phyloP scores from a whole-genome alignment of 2,797 vertebrate species.

The Psittacula echo region DNA sequence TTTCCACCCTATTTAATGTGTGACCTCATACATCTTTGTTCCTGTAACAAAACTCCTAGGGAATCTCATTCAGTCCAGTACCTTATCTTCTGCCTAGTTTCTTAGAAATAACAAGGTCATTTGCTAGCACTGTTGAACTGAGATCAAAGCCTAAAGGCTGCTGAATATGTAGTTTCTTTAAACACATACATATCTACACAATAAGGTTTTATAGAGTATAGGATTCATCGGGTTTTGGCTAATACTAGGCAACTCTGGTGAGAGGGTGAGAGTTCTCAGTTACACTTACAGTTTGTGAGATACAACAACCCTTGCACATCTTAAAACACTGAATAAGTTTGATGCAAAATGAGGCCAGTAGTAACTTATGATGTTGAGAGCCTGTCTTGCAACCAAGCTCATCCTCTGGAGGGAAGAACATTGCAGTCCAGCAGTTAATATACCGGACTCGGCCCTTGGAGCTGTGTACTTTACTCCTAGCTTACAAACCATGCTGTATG shows the following conservation, averaged over 20 bases:
- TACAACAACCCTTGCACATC: not conserved
- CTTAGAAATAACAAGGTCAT: not conserved
- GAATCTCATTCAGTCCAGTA: not conserved
- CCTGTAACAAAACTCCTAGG: not conserved
- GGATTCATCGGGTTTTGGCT: not conserved
- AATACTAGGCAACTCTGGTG: not conserved
- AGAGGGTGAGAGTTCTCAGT: not conserved
- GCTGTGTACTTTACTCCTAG: not conserved
- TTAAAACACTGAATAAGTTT: not conserved
- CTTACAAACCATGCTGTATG: not conserved
- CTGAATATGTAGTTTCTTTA: not conserved
- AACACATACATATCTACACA: not conserved
- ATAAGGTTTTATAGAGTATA: not conserved
- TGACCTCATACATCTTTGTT: conserved; percentile 15
- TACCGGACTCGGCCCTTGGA: not conserved
- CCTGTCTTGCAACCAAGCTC: not conserved
- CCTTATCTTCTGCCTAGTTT: not conserved
- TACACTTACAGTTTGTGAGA: not conserved
- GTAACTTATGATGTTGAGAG: not conserved
- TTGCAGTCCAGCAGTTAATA: not conserved
- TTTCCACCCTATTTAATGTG: not conserved
- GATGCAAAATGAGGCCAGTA: not conserved
- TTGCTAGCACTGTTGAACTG: not conserved
- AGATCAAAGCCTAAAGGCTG: not conserved
- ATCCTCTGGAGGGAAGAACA: not conserved